Conservation (phyloP, 2,797 vertebrate genomes). For the Acipenser oxyrinchus region DNA sequence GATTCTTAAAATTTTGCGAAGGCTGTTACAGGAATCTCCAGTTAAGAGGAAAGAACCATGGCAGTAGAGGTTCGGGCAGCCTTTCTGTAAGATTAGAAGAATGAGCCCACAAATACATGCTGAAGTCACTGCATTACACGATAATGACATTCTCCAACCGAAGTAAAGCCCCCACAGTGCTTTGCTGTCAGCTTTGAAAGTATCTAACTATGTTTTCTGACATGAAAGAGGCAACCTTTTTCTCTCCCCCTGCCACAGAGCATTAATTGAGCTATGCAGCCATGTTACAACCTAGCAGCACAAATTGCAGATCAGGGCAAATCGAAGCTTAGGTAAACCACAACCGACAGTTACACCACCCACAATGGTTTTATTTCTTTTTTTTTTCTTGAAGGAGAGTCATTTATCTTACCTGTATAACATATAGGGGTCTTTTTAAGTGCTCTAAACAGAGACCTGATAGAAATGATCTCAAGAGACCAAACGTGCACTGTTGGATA, state of each 20-base stretch:
- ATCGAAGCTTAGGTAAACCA: constrained; percentile 5
- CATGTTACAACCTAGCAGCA: constrained; percentile 38
- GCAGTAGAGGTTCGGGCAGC: constrained; percentile 21
- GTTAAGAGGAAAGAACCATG: background rate
- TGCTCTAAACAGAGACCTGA: no score
- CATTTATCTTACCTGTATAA: no score
- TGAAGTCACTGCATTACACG: constrained; percentile 51
- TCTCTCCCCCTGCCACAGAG: constrained; percentile 50
- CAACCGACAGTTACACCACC: background rate
- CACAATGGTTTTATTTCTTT: background rate
- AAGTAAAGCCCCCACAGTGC: constrained; percentile 66
- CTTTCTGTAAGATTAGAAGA: constrained; percentile 31
- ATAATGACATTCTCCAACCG: constrained; percentile 57
- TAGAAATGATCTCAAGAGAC: no score
- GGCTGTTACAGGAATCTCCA: background rate
- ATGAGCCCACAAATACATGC: constrained; percentile 33
- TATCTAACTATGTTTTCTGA: constrained; percentile 67
- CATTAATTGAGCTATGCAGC: constrained; percentile 58
- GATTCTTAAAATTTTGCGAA: constrained; percentile 22
- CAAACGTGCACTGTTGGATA: no score
- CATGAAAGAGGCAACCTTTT: constrained; percentile 51
- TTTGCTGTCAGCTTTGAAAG: constrained; percentile 68
- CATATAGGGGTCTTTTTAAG: no score
- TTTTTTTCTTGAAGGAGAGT: no score
- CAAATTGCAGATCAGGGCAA: constrained; percentile 28